Evolutionary conservation across 2,797 vertebrate species (phyloP).

Genomic region (Oreonectes daqikongensis): DNA sequence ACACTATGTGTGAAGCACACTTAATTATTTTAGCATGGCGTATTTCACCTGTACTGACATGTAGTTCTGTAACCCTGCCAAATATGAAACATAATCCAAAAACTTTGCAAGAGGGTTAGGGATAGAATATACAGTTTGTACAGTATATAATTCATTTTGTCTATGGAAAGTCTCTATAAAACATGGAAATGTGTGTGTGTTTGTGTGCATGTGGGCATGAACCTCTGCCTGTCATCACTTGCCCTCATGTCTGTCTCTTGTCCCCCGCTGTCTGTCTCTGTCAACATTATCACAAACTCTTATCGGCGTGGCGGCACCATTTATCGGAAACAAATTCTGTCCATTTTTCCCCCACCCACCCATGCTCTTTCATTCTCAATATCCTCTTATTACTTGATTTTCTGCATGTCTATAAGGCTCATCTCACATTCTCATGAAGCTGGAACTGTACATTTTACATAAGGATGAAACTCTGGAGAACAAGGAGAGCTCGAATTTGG

Average conservation of each 20-base stretch:
- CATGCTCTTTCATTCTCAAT: constrained; percentile 33
- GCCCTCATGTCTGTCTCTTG: constrained; percentile 52
- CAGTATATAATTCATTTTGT: too few relatives aligned
- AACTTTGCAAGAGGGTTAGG: too few relatives aligned
- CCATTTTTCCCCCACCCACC: constrained; percentile 7
- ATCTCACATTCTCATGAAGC: not conserved
- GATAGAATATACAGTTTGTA: too few relatives aligned
- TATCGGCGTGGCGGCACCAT: constrained; percentile 55
- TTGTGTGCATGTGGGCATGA: constrained; percentile 27
- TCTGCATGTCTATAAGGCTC: constrained; percentile 11
- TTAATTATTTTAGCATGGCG: too few relatives aligned
- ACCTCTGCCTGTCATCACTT: constrained; percentile 49
- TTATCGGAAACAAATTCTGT: constrained; percentile 49
- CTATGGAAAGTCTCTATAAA: too few relatives aligned
- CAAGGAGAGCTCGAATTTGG: not conserved
- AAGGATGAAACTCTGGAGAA: not conserved
- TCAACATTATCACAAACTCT: constrained; percentile 55
- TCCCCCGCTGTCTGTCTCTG: constrained; percentile 50
- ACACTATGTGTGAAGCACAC: too few relatives aligned
- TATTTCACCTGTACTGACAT: too few relatives aligned
- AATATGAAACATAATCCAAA: too few relatives aligned
- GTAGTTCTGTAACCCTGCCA: too few relatives aligned
- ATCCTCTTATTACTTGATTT: constrained; percentile 21
- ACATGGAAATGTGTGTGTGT: constrained; percentile 3
- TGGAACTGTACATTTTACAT: not conserved